A percentile compares a stretch with the other conserved stretches of the same genome.
These are phyloP conservation scores for Acestrorhynchus altus DNA, from an alignment of 2,797 vertebrate species.

Conservation along the genomic window DNA sequence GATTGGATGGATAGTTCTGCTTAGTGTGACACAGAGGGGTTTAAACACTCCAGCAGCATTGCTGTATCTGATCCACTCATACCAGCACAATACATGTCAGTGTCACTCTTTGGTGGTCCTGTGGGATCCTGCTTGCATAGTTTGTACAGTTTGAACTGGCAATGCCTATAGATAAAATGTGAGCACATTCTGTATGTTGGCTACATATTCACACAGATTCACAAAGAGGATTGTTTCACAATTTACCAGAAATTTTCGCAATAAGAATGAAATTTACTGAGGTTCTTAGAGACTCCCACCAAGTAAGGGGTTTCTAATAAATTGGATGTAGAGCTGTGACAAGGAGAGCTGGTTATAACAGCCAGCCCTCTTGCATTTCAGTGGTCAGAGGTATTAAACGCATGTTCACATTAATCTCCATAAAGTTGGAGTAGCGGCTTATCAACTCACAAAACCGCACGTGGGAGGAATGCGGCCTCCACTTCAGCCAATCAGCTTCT, in stretches of 20 bases:
- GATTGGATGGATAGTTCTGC: too few relatives aligned
- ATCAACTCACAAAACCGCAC: background rate
- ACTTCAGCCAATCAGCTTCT: conserved; percentile 60
- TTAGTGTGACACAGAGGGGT: too few relatives aligned
- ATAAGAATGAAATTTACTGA: background rate
- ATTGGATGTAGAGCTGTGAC: background rate
- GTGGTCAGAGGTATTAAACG: background rate
- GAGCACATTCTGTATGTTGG: too few relatives aligned
- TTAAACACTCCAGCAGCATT: too few relatives aligned
- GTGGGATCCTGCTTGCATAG: too few relatives aligned
- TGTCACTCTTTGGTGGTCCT: too few relatives aligned
- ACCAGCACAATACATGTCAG: background rate
- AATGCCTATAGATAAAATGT: too few relatives aligned
- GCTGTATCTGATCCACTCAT: too few relatives aligned
- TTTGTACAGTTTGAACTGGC: too few relatives aligned
- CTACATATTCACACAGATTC: background rate
- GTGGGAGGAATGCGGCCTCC: conserved; percentile 4
- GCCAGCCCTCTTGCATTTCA: background rate
- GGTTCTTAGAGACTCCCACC: background rate
- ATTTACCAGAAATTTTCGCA: background rate
- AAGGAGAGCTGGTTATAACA: background rate
- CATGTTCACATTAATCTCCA: background rate
- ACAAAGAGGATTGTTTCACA: background rate
- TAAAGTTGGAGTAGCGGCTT: background rate
- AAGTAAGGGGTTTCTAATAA: background rate